Conservation (phyloP, 2,888 invertebrate genomes). For the Drosophila fulvimacula region DNA sequence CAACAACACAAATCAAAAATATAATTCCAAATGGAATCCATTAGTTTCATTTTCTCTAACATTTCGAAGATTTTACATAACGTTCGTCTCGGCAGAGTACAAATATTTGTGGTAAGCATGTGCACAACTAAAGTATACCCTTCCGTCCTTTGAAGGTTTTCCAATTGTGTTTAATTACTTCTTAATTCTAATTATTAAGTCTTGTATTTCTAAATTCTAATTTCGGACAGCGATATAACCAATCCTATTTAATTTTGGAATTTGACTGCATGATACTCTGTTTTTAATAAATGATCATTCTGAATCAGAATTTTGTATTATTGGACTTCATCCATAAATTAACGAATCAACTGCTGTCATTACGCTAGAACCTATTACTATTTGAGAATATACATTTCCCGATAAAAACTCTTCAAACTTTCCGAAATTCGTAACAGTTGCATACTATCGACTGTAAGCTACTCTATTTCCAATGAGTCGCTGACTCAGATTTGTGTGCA, state of each 20-base stretch:
- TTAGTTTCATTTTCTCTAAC: constrained; percentile 9
- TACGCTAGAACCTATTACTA: not conserved
- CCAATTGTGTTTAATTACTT: not conserved
- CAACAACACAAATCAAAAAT: constrained; percentile 4
- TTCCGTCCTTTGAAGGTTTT: not conserved
- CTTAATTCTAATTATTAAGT: not conserved
- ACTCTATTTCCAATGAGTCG: not conserved
- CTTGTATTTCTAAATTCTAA: not conserved
- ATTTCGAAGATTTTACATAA: not conserved
- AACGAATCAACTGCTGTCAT: not conserved
- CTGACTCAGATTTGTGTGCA: no score
- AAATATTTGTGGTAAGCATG: constrained; percentile 12
- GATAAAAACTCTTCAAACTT: no score
- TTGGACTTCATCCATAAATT: no score
- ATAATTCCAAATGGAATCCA: not conserved
- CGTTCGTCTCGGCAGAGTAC: not conserved
- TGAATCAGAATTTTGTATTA: not conserved
- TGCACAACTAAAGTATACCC: constrained; percentile 20
- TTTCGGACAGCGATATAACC: no score
- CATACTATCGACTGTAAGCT: not conserved
- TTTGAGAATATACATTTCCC: no score
- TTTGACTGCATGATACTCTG: not conserved
- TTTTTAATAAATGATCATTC: not conserved
- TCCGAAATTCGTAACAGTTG: no score
- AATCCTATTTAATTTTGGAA: no score